phyloP scores from a whole-genome alignment of 2,888 invertebrate genomes.

The Caradrina kadenii region DNA sequence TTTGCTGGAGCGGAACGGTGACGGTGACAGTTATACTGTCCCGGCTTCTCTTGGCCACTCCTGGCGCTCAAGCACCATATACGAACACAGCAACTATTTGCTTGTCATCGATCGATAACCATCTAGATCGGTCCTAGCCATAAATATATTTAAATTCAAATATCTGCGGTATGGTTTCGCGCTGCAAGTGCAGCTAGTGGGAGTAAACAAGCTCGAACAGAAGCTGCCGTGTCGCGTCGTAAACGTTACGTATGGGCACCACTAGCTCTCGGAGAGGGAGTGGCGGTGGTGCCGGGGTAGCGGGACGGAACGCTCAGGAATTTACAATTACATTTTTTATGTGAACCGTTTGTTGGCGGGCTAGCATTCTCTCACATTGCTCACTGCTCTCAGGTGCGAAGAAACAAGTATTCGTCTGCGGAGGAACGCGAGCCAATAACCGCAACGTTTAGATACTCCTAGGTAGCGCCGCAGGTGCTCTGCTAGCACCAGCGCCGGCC shows the following conservation, averaged over 20 bases:
- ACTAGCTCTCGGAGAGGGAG: neutral
- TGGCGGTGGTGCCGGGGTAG: neutral
- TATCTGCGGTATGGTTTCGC: no score
- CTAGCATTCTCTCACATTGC: conserved; percentile 25
- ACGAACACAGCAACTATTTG: no score
- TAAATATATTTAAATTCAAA: no score
- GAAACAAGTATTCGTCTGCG: conserved; percentile 30
- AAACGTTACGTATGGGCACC: neutral
- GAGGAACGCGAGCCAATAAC: conserved; percentile 31
- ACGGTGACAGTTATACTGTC: no score
- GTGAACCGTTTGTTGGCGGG: conserved; percentile 21
- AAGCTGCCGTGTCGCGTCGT: no score
- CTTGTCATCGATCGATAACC: no score
- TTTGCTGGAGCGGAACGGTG: no score
- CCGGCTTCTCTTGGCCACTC: no score
- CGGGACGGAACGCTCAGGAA: conserved; percentile 11
- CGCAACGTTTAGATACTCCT: neutral
- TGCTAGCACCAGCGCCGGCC: no score
- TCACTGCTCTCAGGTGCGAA: conserved; percentile 21
- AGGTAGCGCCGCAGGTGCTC: neutral
- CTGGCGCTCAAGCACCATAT: no score
- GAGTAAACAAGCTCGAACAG: neutral
- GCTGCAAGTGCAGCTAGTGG: no score
- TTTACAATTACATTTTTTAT: conserved; percentile 43
- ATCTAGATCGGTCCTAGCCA: no score